Percentiles rank a stretch among this genome's conserved stretches.
These are phyloP conservation scores for Telmatochromis sp. DNA, from an alignment of 2,113 vertebrate species.

Conservation along the genomic window DNA sequence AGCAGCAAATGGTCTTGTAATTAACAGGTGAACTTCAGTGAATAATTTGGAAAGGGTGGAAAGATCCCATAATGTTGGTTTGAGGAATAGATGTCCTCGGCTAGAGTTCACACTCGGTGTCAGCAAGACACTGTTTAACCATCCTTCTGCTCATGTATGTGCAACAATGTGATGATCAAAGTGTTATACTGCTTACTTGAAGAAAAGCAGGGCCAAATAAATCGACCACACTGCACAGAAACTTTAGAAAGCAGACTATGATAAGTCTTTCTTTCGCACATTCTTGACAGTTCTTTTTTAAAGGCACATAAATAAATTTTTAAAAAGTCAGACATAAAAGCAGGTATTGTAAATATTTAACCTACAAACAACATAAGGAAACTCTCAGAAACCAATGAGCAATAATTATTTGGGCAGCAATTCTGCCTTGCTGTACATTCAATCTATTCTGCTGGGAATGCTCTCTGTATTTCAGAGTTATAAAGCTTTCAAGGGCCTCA, in stretches of 20 bases:
- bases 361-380: neutral
- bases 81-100: slow-evolving; percentile 12
- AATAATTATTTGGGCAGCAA: neutral
- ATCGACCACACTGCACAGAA: neutral
- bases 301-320: neutral
- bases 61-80: slow-evolving; percentile 4
- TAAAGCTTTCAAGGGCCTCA: neutral
- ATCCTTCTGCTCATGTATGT: slow-evolving; percentile 27
- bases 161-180: slow-evolving; percentile 29
- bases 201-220: neutral
- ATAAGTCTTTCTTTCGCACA: neutral
- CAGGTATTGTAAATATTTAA: neutral
- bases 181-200: slow-evolving; percentile 5
- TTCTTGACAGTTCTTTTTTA: neutral
- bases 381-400: neutral
- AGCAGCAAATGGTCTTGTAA: neutral
- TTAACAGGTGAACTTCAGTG: slow-evolving; percentile 12
- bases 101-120: neutral
- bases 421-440: neutral
- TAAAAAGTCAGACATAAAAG: neutral
- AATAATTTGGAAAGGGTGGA: slow-evolving; percentile 1
- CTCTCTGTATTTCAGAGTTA: neutral
- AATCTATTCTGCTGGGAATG: neutral
- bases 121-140: slow-evolving; percentile 38
- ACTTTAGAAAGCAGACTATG: neutral